Evolutionary conservation across 2,797 vertebrate genomes (phyloP).

Genomic region (Tapirus indicus): DNA sequence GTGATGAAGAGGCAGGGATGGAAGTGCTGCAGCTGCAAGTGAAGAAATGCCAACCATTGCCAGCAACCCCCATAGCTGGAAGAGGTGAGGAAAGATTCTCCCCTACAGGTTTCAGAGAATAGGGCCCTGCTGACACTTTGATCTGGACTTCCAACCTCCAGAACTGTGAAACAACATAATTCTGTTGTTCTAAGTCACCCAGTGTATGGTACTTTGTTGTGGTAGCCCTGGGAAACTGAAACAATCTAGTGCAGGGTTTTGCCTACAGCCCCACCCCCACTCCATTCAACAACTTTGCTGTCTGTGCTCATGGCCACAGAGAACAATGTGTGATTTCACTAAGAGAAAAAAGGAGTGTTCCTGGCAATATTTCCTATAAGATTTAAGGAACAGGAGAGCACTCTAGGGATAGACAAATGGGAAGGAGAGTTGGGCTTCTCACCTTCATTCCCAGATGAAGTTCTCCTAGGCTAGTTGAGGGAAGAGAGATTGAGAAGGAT

Average conservation of each 20-base stretch:
- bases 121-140: no score
- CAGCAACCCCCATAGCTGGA: accelerated
- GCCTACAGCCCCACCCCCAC: accelerated
- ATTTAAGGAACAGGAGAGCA: neutral
- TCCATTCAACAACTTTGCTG: neutral
- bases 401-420: neutral
- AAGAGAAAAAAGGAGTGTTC: neutral
- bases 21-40: accelerated
- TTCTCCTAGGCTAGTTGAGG: no score
- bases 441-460: neutral
- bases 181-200: no score
- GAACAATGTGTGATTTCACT: neutral
- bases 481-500: accelerated
- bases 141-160: neutral
- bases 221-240: neutral
- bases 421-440: neutral
- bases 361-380: neutral
- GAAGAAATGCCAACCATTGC: accelerated
- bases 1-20: neutral
- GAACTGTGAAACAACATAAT: neutral
- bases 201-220: accelerated
- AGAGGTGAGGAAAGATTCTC: accelerated
- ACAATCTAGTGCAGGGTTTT: no score
- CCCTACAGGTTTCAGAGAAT: neutral
- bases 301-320: neutral